Evolutionary conservation across 2,888 invertebrate genomes (phyloP), one percentile per base, ranked within the genome.

Genomic region (Epirrita christyi): DNA sequence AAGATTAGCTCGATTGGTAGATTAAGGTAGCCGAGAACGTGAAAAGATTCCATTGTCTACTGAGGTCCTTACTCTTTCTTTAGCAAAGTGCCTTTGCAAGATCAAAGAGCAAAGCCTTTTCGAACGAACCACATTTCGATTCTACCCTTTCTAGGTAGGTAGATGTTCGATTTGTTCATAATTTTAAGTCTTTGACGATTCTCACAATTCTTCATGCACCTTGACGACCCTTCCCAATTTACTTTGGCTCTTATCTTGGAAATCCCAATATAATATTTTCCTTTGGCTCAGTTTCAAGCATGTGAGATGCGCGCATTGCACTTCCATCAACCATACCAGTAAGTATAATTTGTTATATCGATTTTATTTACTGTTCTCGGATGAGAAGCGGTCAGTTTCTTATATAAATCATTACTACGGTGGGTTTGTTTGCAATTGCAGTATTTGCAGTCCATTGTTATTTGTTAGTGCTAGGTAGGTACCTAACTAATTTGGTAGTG

Each of bases 271-370:
- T 53, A 46, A 40, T 52, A 29, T 40, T 36, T 46, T 53, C 41
- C 21, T 34, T 53, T 53, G 53, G 53, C 53, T 53, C 42, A 36
- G 46, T 42, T 27, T 54, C 53, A 54, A 48, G 29, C 10, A 40
- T 15, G 27, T 45, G 28, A 28, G 40, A 40, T 50, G 53, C 55
- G 64, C 64, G 69, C 6, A 36, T 36, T 36, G 36, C 36, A 36
- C 10, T 36, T 2, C 36, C 10, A 36, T n/a, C n/a, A 10, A 4
- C 7, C 21, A 21, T 21, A 21, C 21, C 21, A 3, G 4, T 4
- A 6, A 32, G 32, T 5, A 8, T 29, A 29, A 29, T 7, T 32
- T 32, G 1, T 32, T 32, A 7, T 32, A 32, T 32, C 32, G 8
- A 32, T 32, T 7, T 32, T 32, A 32, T 6, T 32, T 32, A 32